Evolutionary conservation across 64 coral and sea anemone genomes (phyloP).

Genomic region (Pocillopora damicornis): DNA sequence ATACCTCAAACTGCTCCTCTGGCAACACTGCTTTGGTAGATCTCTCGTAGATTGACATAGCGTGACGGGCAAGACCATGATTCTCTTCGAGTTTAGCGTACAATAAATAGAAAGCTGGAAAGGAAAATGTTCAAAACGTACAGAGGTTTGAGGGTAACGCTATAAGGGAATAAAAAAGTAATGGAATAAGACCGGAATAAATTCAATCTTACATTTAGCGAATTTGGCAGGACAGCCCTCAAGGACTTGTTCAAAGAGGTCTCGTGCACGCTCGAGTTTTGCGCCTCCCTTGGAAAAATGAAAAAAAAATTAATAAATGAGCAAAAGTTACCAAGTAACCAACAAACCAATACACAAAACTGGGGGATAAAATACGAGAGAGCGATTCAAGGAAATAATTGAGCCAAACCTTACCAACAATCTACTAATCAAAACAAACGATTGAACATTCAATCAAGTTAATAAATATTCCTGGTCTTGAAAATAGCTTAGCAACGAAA

Average conservation of each 20-base stretch:
- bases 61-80: constrained; percentile 96
- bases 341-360: too few relatives aligned
- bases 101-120: constrained; percentile 79
- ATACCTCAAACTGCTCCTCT: constrained; percentile 93
- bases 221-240: constrained; percentile 97
- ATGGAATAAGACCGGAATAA: not conserved
- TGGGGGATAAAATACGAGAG: too few relatives aligned
- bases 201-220: constrained; percentile 56
- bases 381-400: too few relatives aligned
- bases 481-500: too few relatives aligned
- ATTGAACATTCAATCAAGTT: too few relatives aligned
- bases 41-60: constrained; percentile 93
- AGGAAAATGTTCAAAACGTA: not conserved
- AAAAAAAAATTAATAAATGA: not conserved
- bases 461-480: too few relatives aligned
- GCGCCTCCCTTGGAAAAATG: constrained; percentile 65
- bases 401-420: too few relatives aligned
- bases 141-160: not conserved
- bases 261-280: constrained; percentile 87
- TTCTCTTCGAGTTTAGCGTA: constrained; percentile 98
- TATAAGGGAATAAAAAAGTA: not conserved
- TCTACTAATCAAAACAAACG: too few relatives aligned
- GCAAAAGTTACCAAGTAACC: not conserved
- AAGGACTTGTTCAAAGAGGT: constrained; percentile 96
- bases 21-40: constrained; percentile 89